These are phyloP conservation scores for Protobothrops flavoviridis DNA, from an alignment of 2,113 vertebrate species.

Conservation along the genomic window DNA sequence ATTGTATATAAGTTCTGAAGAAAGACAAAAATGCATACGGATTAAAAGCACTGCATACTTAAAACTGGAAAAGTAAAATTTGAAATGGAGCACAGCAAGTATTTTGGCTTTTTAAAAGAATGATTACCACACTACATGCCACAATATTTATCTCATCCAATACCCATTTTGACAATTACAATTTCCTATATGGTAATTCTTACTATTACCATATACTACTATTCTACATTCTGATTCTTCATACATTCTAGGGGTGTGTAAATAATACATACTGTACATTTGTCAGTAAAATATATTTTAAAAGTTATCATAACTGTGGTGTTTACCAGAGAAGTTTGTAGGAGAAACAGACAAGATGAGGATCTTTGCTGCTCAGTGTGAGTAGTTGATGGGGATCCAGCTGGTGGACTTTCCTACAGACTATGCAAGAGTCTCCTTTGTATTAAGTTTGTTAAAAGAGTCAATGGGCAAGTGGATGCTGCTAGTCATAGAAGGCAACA, in stretches of 20 bases:
- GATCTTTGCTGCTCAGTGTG: too few species aligned
- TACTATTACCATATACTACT: background rate
- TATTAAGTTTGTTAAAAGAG: too few species aligned
- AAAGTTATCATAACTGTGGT: too few species aligned
- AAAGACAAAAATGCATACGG: background rate
- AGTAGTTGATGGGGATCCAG: too few species aligned
- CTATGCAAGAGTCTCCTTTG: too few species aligned
- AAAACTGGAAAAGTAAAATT: background rate
- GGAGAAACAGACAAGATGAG: too few species aligned
- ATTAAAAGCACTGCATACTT: background rate
- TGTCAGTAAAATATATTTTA: background rate
- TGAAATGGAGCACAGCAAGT: background rate
- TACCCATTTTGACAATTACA: background rate
- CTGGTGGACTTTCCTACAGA: too few species aligned
- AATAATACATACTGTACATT: background rate
- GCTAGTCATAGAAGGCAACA: too few species aligned
- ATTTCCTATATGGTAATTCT: background rate
- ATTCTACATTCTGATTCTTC: background rate
- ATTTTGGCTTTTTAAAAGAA: background rate
- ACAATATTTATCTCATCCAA: background rate
- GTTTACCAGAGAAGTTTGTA: too few species aligned
- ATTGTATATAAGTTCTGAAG: background rate
- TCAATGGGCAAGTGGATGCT: too few species aligned
- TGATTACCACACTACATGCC: background rate
- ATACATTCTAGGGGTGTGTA: background rate